Conservation (phyloP, 2,888 invertebrate genomes). For the Leucozona laternaria region DNA sequence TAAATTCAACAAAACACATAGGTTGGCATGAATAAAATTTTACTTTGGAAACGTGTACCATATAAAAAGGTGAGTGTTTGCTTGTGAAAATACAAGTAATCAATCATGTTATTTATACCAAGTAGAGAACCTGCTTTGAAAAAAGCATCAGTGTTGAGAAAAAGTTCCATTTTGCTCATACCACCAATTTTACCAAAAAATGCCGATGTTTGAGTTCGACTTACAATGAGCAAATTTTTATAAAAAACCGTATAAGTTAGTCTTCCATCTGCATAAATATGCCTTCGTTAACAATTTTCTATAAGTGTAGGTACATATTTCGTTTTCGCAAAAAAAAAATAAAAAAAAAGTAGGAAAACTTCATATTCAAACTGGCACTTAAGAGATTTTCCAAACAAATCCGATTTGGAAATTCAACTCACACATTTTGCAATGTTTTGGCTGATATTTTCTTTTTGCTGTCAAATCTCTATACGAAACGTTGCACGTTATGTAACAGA, state of each 20-base stretch:
- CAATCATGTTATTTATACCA: no score
- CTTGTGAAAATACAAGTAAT: background rate
- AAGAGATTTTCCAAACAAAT: slow-evolving; percentile 17
- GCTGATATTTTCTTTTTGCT: slow-evolving; percentile 43
- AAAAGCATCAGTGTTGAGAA: no score
- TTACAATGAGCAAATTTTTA: no score
- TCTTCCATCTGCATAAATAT: no score
- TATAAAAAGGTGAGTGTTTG: background rate
- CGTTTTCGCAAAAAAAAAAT: background rate
- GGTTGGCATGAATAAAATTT: no score
- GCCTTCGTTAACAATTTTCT: no score
- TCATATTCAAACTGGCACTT: slow-evolving; percentile 20
- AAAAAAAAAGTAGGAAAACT: slow-evolving; percentile 9
- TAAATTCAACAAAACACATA: background rate
- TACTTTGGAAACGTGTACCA: no score
- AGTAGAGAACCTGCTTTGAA: no score
- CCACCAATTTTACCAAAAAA: no score
- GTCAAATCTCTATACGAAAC: slow-evolving; percentile 32
- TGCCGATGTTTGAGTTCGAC: no score
- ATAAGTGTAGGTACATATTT: background rate
- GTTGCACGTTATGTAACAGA: slow-evolving; percentile 53
- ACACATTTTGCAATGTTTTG: slow-evolving; percentile 57
- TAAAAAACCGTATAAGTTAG: no score
- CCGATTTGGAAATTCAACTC: slow-evolving; percentile 63
- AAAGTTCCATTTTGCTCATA: no score